phyloP scores from a whole-genome alignment of 2,113 vertebrate genomes.

The Platycercus adscitus region DNA sequence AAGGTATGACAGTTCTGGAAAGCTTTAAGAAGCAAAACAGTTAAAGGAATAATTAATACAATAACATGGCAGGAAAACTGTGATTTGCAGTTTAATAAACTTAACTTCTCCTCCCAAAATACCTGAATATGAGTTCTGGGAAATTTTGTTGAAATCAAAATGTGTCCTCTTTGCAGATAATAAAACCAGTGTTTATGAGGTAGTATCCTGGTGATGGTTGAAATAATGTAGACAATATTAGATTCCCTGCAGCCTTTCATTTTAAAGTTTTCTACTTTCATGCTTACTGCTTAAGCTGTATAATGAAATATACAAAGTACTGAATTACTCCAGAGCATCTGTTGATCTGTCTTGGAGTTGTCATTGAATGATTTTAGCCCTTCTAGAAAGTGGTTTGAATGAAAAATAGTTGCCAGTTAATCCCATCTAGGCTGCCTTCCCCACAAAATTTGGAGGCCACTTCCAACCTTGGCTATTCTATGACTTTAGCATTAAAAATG shows the following conservation, averaged over 20 bases:
- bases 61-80: not conserved
- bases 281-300: not conserved
- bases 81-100: conserved; percentile 54
- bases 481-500: not conserved
- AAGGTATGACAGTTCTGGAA: conserved; percentile 8
- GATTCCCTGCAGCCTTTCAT: not conserved
- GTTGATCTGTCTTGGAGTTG: not conserved
- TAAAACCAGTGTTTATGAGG: not conserved
- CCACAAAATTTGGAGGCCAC: not conserved
- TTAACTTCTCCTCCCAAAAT: not conserved
- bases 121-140: not conserved
- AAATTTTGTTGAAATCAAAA: not conserved
- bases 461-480: not conserved
- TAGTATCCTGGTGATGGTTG: not conserved
- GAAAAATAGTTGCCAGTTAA: not conserved
- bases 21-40: not conserved
- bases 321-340: not conserved
- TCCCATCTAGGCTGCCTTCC: not conserved
- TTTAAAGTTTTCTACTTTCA: not conserved
- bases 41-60: conserved; percentile 49
- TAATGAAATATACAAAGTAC: not conserved
- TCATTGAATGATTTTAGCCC: not conserved
- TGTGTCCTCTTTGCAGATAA: not conserved
- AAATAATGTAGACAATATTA: not conserved
- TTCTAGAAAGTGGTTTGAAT: not conserved